phyloP scores from a whole-genome alignment of 2,888 invertebrate genomes.

The Muschampia plurimacula region DNA sequence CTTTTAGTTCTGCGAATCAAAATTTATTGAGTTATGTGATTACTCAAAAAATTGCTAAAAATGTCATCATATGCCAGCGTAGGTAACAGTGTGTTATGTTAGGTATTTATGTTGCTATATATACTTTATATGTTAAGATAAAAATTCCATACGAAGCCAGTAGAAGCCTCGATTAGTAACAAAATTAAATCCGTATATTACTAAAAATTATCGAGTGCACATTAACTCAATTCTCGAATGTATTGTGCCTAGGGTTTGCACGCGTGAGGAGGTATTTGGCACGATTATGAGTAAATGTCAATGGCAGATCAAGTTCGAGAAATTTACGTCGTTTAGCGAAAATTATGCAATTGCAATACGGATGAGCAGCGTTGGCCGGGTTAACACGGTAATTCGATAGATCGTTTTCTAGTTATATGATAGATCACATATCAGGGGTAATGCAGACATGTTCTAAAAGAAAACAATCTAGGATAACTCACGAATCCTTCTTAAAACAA shows the following conservation, averaged over 20 bases:
- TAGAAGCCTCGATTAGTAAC: neutral
- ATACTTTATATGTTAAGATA: neutral
- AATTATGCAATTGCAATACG: neutral
- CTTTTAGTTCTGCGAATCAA: no score
- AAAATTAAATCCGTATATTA: slow-evolving; percentile 4
- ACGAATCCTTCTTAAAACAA: no score
- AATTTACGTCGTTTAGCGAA: slow-evolving; percentile 9
- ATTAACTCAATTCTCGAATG: slow-evolving; percentile 9
- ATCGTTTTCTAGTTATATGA: no score
- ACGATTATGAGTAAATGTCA: neutral
- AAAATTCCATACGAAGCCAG: slow-evolving; percentile 1
- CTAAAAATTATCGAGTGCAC: slow-evolving; percentile 3
- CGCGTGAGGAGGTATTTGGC: slow-evolving; percentile 20
- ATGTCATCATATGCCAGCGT: no score
- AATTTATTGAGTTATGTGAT: no score
- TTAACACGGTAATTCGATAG: neutral
- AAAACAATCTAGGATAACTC: no score
- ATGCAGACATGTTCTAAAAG: no score
- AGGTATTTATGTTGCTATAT: neutral
- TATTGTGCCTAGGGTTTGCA: neutral
- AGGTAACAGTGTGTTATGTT: neutral
- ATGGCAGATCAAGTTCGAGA: neutral
- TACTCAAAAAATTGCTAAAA: no score
- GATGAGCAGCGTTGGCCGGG: neutral
- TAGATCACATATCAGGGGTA: no score